Conservation (phyloP, 1,140 invertebrate species). For the Lordiphosa mommai region DNA sequence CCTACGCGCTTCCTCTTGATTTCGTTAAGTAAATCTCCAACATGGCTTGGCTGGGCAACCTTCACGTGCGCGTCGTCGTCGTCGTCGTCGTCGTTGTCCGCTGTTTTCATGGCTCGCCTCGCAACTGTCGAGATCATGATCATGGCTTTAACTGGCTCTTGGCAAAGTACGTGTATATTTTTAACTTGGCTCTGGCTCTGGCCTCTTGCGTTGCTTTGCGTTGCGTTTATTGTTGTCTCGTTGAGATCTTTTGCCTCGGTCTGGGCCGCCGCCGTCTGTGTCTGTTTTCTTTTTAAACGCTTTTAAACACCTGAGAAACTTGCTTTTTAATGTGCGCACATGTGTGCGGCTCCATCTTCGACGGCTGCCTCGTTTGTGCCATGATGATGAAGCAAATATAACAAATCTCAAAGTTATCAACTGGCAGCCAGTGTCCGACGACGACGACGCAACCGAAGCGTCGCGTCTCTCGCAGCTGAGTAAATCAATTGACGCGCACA, state of each 20-base stretch:
- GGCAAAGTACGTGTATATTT: constrained; percentile 65
- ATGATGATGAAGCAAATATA: constrained; percentile 77
- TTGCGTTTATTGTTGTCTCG: constrained; percentile 72
- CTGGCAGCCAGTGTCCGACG: constrained; percentile 12
- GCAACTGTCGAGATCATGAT: constrained; percentile 69
- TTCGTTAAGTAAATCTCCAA: constrained; percentile 74
- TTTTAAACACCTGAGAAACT: constrained; percentile 78
- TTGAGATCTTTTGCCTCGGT: constrained; percentile 28
- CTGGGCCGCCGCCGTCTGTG: constrained; percentile 15
- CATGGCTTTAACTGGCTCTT: constrained; percentile 77
- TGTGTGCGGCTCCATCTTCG: constrained; percentile 35
- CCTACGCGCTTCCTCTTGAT: constrained; percentile 75
- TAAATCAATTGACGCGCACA: constrained; percentile 77
- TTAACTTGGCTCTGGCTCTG: constrained; percentile 47
- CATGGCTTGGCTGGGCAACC: constrained; percentile 58
- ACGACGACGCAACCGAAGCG: constrained; percentile 1
- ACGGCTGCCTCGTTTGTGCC: constrained; percentile 57
- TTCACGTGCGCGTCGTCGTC: constrained; percentile 54
- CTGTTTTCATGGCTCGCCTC: constrained; percentile 49
- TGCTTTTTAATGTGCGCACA: constrained; percentile 77
- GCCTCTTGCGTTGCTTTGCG: constrained; percentile 3
- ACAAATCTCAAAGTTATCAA: constrained; percentile 74
- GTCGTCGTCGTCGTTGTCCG: constrained; percentile 20
- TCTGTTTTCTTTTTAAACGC: constrained; percentile 78
- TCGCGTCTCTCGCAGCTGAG: constrained; percentile 55